A percentile compares a stretch with the other conserved stretches of the same genome.
Evolutionary conservation across 1,140 invertebrate species (phyloP).

Genomic region (Danaus plexippus): DNA sequence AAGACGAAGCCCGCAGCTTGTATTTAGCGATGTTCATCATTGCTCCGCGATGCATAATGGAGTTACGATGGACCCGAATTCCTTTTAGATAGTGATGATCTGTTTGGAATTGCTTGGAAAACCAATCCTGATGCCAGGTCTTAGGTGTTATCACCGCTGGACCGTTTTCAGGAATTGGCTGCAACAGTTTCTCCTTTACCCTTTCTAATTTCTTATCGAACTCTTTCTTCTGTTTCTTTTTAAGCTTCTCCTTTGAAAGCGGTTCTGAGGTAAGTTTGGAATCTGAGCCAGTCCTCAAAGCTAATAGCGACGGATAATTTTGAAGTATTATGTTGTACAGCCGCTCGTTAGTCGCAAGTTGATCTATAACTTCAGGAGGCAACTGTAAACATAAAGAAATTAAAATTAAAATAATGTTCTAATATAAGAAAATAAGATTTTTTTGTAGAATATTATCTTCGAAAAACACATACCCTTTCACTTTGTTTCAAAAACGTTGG

Average conservation of each 20-base stretch:
- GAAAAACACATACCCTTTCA: conserved; percentile 74
- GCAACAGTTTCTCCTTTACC: conserved; percentile 49
- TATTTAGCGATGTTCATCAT: conserved; percentile 88
- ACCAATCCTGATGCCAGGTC: conserved; percentile 60
- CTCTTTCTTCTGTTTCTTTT: conserved; percentile 65
- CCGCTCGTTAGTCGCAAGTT: conserved; percentile 76
- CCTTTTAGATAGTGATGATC: conserved; percentile 82
- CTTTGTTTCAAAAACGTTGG: conserved; percentile 84
- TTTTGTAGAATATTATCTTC: conserved; percentile 4
- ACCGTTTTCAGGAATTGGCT: conserved; percentile 60
- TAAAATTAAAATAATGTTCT: conserved; percentile 11
- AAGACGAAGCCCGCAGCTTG: conserved; percentile 87
- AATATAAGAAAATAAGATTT: background rate
- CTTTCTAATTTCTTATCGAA: conserved; percentile 53
- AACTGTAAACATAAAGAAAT: conserved; percentile 65
- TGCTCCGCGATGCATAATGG: conserved; percentile 87
- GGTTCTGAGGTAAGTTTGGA: conserved; percentile 72
- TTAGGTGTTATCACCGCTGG: conserved; percentile 38
- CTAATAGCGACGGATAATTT: conserved; percentile 79
- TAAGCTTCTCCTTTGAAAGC: conserved; percentile 75
- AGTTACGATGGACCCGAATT: conserved; percentile 83
- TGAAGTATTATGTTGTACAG: conserved; percentile 80
- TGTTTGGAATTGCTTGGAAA: conserved; percentile 72
- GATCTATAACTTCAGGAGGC: conserved; percentile 79
- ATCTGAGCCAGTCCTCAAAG: conserved; percentile 77